Conservation (phyloP, 2,797 vertebrate species). For the Diplodus sargus region DNA sequence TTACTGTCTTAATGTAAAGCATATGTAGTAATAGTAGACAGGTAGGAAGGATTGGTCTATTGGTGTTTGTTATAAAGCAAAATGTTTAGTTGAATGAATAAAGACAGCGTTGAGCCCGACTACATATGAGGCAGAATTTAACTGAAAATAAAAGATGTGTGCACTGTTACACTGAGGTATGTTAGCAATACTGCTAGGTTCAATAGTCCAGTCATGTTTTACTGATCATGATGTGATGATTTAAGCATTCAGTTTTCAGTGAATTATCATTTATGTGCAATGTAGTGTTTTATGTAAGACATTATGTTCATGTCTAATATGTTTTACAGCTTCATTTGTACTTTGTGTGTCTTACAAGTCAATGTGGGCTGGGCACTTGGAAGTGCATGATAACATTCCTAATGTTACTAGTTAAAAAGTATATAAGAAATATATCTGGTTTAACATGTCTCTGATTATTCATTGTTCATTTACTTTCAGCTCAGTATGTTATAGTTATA, state of each 20-base stretch:
- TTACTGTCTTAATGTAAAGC: background rate
- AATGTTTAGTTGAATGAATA: background rate
- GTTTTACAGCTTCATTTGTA: background rate
- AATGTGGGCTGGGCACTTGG: background rate
- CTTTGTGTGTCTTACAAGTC: background rate
- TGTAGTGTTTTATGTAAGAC: background rate
- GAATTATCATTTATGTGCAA: background rate
- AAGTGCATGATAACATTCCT: too few species aligned
- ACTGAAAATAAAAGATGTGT: background rate
- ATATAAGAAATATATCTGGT: background rate
- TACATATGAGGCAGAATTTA: background rate
- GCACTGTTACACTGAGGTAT: background rate
- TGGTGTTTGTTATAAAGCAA: background rate
- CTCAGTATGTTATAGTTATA: background rate
- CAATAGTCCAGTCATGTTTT: slow-evolving; percentile 5
- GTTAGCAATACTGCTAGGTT: background rate
- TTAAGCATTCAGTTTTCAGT: background rate
- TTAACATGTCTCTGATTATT: background rate
- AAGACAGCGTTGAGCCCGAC: background rate
- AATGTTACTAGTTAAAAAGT: background rate
- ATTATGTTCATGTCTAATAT: background rate
- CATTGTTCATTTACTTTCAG: background rate
- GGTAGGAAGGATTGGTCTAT: too few species aligned
- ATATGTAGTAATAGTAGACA: background rate
- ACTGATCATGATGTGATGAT: background rate